Conservation (phyloP, 2,113 vertebrate species). For the Rhea americana region DNA sequence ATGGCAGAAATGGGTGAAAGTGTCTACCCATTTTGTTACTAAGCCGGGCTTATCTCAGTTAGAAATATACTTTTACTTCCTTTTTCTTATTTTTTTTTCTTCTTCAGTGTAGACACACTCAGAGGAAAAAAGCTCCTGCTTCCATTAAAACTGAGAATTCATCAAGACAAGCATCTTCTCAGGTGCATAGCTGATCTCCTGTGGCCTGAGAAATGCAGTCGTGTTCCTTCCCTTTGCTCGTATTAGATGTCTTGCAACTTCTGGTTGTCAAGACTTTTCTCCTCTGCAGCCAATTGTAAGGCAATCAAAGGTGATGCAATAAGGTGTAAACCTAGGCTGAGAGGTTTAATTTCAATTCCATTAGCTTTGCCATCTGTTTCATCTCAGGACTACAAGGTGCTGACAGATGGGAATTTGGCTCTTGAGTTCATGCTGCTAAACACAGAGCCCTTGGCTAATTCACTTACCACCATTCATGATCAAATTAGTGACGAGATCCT, state of each 20-base stretch:
- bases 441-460: neutral
- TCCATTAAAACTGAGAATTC: neutral
- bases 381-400: neutral
- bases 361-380: slow-evolving; percentile 43
- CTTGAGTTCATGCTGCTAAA: slow-evolving; percentile 7
- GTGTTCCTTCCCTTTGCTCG: neutral
- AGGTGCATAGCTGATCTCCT: neutral
- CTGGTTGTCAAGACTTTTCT: neutral
- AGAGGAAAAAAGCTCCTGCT: neutral
- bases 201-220: neutral
- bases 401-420: slow-evolving; percentile 24
- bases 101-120: neutral
- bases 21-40: neutral
- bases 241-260: neutral
- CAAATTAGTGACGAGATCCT: neutral
- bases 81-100: too few species aligned
- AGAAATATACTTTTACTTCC: neutral
- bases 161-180: neutral
- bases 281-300: neutral
- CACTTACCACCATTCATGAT: neutral
- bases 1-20: neutral
- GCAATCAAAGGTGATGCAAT: neutral
- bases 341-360: slow-evolving; percentile 25
- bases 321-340: neutral
- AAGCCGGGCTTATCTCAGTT: neutral